A percentile compares a stretch with the other conserved stretches of the same genome.
phyloP scores from a whole-genome alignment of 2,797 vertebrate genomes.

The Astyanax mexicanus region DNA sequence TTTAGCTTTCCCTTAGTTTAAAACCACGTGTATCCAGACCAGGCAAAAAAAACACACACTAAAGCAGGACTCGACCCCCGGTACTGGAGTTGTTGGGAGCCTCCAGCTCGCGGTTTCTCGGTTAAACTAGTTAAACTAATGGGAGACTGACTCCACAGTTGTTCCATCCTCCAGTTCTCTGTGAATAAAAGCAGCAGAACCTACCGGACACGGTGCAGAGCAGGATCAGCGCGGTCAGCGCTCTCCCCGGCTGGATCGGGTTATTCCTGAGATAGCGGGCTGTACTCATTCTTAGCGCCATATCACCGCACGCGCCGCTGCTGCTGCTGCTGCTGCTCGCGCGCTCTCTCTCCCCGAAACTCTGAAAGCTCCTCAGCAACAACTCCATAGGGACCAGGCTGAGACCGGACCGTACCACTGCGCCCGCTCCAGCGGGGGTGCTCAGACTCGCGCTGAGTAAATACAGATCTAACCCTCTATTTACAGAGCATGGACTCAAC shows the following conservation, averaged over 20 bases:
- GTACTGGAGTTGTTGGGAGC: constrained; percentile 4
- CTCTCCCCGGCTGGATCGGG: constrained; percentile 52
- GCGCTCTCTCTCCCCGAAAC: constrained; percentile 66
- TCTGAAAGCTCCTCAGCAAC: constrained; percentile 82
- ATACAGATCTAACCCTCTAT: not conserved
- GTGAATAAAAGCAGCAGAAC: constrained; percentile 46
- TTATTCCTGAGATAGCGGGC: constrained; percentile 65
- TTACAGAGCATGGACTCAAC: not conserved
- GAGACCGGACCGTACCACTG: constrained; percentile 81
- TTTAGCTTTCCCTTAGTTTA: too few relatives aligned
- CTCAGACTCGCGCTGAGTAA: constrained; percentile 57
- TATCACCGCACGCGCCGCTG: constrained; percentile 52
- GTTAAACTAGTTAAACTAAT: constrained; percentile 13
- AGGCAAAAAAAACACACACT: not conserved
- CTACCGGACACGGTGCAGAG: constrained; percentile 74
- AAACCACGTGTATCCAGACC: not conserved
- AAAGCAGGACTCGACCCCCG: constrained; percentile 15
- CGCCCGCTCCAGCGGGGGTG: constrained; percentile 55
- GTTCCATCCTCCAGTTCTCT: not conserved
- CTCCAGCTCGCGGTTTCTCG: not conserved
- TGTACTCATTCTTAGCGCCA: constrained; percentile 70
- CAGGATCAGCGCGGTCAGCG: constrained; percentile 64
- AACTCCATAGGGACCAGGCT: constrained; percentile 73
- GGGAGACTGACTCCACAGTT: not conserved
- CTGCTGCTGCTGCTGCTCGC: too few relatives aligned